These are phyloP conservation scores for Loris lydekkerianus DNA, from an alignment of 2,797 vertebrate genomes.

Conservation along the genomic window DNA sequence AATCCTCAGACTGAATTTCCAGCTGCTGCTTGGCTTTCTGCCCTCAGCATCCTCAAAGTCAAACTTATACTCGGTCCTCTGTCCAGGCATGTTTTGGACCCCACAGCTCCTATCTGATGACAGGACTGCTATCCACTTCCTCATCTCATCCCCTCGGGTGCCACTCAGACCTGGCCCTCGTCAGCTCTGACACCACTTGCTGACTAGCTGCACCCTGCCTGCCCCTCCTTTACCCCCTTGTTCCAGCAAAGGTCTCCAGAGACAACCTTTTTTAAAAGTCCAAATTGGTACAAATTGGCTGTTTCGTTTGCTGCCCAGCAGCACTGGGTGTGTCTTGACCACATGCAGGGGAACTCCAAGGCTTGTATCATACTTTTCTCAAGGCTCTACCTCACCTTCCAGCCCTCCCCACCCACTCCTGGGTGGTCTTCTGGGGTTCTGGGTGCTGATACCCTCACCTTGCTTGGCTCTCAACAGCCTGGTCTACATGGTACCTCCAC, in stretches of 20 bases:
- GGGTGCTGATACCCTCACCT: not conserved
- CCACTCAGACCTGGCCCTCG: not conserved
- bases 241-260: not conserved
- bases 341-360: not conserved
- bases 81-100: not conserved
- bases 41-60: not conserved
- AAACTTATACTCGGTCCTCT: not conserved
- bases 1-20: not conserved
- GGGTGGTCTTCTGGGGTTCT: not conserved
- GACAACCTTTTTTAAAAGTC: too few species aligned
- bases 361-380: not conserved
- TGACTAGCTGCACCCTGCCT: fast-evolving
- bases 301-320: not conserved
- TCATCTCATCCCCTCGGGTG: not conserved
- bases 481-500: too few species aligned
- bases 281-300: not conserved
- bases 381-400: not conserved
- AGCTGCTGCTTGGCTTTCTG: not conserved
- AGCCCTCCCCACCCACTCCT: not conserved
- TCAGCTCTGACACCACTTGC: not conserved
- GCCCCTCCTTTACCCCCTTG: fast-evolving
- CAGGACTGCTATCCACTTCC: not conserved
- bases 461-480: not conserved
- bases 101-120: not conserved
- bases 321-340: not conserved